A percentile compares a stretch with the other conserved stretches of the same genome.
Conservation (phyloP, 2,113 vertebrate genomes). For the Apteryx mantelli region DNA sequence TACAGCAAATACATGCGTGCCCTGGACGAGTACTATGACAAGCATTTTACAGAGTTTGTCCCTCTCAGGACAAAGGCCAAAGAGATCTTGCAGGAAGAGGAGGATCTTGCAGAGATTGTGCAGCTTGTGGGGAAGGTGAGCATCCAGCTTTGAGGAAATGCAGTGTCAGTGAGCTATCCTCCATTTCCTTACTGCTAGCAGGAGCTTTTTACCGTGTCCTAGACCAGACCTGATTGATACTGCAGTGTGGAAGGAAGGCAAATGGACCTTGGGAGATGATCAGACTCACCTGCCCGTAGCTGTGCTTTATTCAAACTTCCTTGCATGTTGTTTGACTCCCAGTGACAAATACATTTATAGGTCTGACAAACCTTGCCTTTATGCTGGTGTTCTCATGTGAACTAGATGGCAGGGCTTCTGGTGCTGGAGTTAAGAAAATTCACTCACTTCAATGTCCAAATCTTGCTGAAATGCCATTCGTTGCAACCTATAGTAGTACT, state of each 20-base stretch:
- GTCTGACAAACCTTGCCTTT: neutral
- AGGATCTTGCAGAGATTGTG: conserved; percentile 97
- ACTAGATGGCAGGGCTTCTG: neutral
- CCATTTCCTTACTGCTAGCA: neutral
- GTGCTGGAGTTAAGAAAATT: neutral
- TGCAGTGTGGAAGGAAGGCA: neutral
- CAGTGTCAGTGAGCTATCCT: neutral
- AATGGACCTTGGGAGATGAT: neutral
- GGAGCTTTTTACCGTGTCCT: neutral
- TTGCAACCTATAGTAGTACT: neutral
- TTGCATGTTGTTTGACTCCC: neutral
- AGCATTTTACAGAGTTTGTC: conserved; percentile 96
- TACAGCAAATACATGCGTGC: conserved; percentile 97
- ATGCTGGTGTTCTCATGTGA: neutral
- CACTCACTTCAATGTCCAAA: neutral
- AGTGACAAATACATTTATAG: neutral
- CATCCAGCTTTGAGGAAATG: neutral
- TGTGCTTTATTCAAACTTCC: neutral
- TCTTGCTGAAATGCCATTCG: neutral
- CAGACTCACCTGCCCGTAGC: neutral
- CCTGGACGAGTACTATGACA: conserved; percentile 96
- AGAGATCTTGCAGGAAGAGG: conserved; percentile 97
- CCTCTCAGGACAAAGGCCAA: conserved; percentile 95
- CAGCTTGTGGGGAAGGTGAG: conserved; percentile 97
- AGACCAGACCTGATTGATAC: neutral